phyloP scores from a whole-genome alignment of 2,888 invertebrate species.

The Gymnoscelis rufifasciata region DNA sequence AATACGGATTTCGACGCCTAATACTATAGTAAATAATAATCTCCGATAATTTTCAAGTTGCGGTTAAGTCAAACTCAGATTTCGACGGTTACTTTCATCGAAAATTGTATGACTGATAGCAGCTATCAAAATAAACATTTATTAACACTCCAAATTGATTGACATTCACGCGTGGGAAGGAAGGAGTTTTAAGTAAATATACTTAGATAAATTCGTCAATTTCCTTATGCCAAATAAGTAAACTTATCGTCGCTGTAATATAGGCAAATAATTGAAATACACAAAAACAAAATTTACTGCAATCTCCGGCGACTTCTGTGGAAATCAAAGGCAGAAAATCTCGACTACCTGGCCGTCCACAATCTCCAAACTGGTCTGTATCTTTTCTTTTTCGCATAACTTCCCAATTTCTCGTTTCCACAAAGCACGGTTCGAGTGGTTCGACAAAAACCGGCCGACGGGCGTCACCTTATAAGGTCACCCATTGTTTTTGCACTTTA shows the following conservation, averaged over 20 bases:
- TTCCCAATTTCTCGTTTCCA: conserved; percentile 42
- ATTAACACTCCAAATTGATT: conserved; percentile 31
- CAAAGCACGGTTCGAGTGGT: conserved; percentile 32
- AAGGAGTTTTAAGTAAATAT: conserved; percentile 24
- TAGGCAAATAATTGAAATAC: conserved; percentile 3
- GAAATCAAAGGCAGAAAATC: conserved; percentile 9
- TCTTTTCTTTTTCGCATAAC: conserved; percentile 41
- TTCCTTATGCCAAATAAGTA: background rate
- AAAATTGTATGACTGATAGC: conserved; percentile 27
- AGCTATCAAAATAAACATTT: conserved; percentile 30
- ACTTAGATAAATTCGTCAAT: background rate
- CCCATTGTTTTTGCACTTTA: conserved; percentile 56
- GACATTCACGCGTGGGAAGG: conserved; percentile 35
- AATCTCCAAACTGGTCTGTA: conserved; percentile 25
- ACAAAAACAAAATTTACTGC: background rate
- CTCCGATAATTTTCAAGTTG: conserved; percentile 1
- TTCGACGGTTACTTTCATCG: conserved; percentile 12
- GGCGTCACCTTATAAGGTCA: conserved; percentile 54
- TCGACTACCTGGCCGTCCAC: conserved; percentile 20
- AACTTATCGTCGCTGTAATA: background rate
- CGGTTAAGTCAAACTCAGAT: conserved; percentile 1
- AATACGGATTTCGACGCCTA: conserved; percentile 4
- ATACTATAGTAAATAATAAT: conserved; percentile 2
- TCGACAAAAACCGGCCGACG: conserved; percentile 43
- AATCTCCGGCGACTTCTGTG: background rate